These are phyloP conservation scores for Brachypteracias leptosomus DNA, from an alignment of 2,113 vertebrate genomes.

Conservation along the genomic window DNA sequence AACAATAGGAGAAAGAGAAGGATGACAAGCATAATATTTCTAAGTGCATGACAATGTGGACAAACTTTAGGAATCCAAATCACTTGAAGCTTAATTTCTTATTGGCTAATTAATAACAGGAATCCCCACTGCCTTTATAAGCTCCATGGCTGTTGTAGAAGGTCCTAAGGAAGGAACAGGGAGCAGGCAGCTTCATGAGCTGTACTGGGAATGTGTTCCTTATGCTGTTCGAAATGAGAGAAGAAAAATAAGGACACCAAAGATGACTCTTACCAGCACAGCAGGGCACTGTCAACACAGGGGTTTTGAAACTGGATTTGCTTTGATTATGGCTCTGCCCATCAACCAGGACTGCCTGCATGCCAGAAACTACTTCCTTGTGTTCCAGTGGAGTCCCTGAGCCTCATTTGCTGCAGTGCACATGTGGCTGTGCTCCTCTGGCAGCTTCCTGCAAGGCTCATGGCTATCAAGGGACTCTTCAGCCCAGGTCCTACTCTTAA, in stretches of 20 bases:
- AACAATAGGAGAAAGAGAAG: not conserved
- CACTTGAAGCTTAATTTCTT: not conserved
- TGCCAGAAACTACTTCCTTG: not conserved
- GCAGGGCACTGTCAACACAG: not conserved
- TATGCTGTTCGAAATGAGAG: not conserved
- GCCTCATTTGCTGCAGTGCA: not conserved
- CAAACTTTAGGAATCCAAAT: not conserved
- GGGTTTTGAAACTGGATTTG: not conserved
- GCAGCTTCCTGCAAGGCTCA: not conserved
- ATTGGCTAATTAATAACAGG: not conserved
- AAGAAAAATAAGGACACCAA: not conserved
- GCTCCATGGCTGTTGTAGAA: not conserved
- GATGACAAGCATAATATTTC: not conserved
- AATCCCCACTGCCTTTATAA: not conserved
- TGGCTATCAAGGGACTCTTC: not conserved
- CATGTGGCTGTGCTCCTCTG: fast-evolving
- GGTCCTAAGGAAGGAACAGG: not conserved
- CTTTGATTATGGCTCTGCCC: not conserved
- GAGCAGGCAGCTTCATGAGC: not conserved
- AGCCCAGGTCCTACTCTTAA: not conserved
- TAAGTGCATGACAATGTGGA: not conserved
- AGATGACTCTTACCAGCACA: not conserved
- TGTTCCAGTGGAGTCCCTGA: not conserved
- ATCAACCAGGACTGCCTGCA: not conserved
- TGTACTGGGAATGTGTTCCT: not conserved